These are phyloP conservation scores for Tolmerus cingulatus DNA, from an alignment of 2,888 invertebrate genomes.

Conservation along the genomic window DNA sequence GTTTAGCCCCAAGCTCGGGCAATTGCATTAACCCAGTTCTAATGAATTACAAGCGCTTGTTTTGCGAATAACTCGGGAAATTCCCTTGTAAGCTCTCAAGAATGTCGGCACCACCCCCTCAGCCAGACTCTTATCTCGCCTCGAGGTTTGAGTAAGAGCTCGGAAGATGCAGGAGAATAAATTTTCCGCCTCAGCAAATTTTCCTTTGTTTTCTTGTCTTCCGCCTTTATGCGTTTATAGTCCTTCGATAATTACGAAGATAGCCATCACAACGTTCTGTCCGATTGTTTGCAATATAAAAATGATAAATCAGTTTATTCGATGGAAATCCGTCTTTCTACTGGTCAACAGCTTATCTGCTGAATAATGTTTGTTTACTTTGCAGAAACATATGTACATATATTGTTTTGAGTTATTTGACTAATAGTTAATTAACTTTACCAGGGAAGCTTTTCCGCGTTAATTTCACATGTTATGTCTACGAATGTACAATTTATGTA, in stretches of 20 bases:
- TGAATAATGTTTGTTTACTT: neutral
- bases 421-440: neutral
- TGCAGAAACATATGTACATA: neutral
- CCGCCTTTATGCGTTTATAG: neutral
- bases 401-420: neutral
- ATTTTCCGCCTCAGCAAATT: neutral
- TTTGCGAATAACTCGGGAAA: neutral
- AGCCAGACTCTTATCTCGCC: neutral
- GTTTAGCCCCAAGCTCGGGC: neutral
- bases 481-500: too few relatives aligned
- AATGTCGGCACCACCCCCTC: neutral
- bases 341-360: neutral
- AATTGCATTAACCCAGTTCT: constrained; percentile 28
- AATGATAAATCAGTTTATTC: neutral
- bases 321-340: neutral
- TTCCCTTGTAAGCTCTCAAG: neutral
- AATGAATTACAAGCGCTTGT: neutral
- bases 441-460: neutral
- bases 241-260: neutral
- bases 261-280: neutral
- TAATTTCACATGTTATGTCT: neutral
- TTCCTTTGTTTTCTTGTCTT: neutral
- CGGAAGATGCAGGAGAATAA: neutral
- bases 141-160: neutral
- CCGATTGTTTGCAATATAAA: neutral